Conservation (phyloP, 2,888 invertebrate species). For the Papilio gigon region DNA sequence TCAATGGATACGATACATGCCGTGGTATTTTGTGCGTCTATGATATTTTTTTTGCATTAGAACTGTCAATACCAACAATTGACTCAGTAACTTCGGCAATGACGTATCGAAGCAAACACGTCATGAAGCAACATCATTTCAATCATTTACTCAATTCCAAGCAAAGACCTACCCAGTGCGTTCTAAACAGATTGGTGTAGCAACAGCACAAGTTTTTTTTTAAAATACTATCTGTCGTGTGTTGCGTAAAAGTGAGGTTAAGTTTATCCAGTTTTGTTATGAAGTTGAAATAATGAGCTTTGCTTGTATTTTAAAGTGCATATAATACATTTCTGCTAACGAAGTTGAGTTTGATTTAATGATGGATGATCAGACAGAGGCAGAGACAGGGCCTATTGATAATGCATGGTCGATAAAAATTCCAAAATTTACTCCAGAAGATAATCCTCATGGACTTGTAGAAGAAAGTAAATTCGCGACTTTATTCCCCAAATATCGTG, state of each 20-base stretch:
- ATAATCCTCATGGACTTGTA: slow-evolving; percentile 93
- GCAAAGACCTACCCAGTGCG: too few species aligned
- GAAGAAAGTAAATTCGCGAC: slow-evolving; percentile 98
- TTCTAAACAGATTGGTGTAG: too few species aligned
- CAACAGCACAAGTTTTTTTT: neutral
- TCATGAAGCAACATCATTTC: too few species aligned
- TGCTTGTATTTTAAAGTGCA: neutral
- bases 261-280: neutral
- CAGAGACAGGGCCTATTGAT: slow-evolving; percentile 84
- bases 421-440: slow-evolving; percentile 92
- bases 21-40: too few species aligned
- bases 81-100: too few species aligned
- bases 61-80: too few species aligned
- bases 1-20: too few species aligned
- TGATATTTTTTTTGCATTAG: too few species aligned
- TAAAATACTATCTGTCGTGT: neutral
- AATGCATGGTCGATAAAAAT: slow-evolving; percentile 94
- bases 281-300: neutral
- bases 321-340: neutral
- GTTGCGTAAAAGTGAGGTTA: slow-evolving; percentile 9
- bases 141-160: too few species aligned
- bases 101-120: too few species aligned
- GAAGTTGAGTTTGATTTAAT: slow-evolving; percentile 1
- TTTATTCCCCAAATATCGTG: slow-evolving; percentile 98
- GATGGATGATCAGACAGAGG: slow-evolving; percentile 61